Conservation (phyloP, 2,797 vertebrate genomes). For the Enteromius mattozi region DNA sequence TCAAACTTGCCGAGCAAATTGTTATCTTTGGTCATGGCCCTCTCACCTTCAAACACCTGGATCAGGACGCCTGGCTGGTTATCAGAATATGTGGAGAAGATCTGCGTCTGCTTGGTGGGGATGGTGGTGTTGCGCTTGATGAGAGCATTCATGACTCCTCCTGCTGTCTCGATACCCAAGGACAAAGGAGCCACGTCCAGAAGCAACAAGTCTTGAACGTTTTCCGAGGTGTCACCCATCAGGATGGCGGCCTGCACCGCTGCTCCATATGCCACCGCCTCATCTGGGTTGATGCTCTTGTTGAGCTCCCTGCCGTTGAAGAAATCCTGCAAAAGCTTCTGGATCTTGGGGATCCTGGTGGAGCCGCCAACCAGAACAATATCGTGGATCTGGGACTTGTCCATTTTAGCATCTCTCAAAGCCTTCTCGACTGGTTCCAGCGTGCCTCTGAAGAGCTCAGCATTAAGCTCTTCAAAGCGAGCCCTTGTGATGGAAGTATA, state of each 20-base stretch:
- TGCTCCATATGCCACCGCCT: constrained; percentile 90
- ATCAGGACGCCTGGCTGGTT: constrained; percentile 91
- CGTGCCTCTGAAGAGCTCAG: constrained; percentile 90
- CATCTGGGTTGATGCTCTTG: constrained; percentile 93
- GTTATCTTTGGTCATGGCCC: constrained; percentile 95
- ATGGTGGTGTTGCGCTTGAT: constrained; percentile 88
- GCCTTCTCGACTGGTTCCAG: constrained; percentile 91
- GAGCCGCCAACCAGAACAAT: constrained; percentile 91
- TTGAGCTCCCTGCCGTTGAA: constrained; percentile 93
- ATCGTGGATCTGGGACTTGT: constrained; percentile 89
- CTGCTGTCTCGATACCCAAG: constrained; percentile 89
- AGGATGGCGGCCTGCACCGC: constrained; percentile 92
- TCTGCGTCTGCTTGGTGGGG: constrained; percentile 91
- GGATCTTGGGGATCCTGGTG: constrained; percentile 93
- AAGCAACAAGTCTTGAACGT: constrained; percentile 90
- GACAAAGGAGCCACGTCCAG: constrained; percentile 89
- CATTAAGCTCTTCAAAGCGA: constrained; percentile 91
- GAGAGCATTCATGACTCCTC: constrained; percentile 79
- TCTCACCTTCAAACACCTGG: constrained; percentile 91
- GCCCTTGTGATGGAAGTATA: constrained; percentile 93
- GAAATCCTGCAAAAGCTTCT: constrained; percentile 91
- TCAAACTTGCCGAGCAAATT: constrained; percentile 93
- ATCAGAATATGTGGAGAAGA: constrained; percentile 93
- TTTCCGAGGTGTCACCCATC: constrained; percentile 92
- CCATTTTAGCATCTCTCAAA: constrained; percentile 87